These are phyloP conservation scores for Todiramphus saurophagus DNA, from an alignment of 2,113 vertebrate genomes.

Conservation along the genomic window DNA sequence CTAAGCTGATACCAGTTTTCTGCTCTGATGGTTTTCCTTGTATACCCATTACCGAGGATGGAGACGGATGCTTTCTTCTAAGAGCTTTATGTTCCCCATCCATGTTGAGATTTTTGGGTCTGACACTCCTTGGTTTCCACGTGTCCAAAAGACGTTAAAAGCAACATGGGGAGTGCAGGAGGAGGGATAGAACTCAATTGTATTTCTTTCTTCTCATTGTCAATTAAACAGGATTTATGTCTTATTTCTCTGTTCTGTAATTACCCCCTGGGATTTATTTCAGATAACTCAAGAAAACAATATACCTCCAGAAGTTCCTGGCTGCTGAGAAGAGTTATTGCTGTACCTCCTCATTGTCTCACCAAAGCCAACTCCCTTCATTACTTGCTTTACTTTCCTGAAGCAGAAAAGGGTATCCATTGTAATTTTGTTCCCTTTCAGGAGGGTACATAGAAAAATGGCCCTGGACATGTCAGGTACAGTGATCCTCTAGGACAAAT, in stretches of 20 bases:
- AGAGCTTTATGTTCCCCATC: background rate
- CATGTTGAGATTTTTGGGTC: background rate
- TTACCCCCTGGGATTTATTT: slow-evolving; percentile 74
- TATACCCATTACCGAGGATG: background rate
- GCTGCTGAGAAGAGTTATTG: slow-evolving; percentile 69
- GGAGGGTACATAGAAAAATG: background rate
- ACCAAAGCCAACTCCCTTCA: slow-evolving; percentile 27
- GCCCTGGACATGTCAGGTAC: background rate
- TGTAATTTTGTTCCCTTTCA: slow-evolving; percentile 39
- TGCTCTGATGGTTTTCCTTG: background rate
- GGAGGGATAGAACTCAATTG: background rate
- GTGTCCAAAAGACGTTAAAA: background rate
- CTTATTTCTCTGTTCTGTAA: slow-evolving; percentile 62
- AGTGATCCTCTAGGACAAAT: slow-evolving; percentile 17
- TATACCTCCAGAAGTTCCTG: slow-evolving; percentile 36
- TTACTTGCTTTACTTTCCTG: slow-evolving; percentile 58
- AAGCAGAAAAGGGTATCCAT: slow-evolving; percentile 10
- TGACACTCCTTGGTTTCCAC: background rate
- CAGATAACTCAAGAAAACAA: slow-evolving; percentile 49
- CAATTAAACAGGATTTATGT: slow-evolving; percentile 77
- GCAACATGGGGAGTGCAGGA: background rate
- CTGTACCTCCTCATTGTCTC: slow-evolving; percentile 14
- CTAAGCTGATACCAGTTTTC: background rate
- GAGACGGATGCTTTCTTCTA: background rate
- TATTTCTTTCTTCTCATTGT: slow-evolving; percentile 9